Conservation (phyloP, 1,140 invertebrate species). For the Nomia melanderi region DNA sequence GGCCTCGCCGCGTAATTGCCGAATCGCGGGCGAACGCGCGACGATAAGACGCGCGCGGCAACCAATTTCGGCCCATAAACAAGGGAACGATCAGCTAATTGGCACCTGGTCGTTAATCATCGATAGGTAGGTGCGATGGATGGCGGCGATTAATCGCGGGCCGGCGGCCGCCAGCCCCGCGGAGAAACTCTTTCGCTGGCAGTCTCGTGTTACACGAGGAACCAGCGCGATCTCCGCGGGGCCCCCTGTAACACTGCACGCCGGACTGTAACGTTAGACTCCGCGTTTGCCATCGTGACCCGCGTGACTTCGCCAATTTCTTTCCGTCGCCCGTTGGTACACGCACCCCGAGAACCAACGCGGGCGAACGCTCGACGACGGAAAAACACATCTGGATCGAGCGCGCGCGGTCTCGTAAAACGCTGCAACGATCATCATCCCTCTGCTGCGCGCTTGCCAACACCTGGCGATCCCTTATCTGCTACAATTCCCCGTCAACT, state of each 20-base stretch:
- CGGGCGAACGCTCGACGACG: no score
- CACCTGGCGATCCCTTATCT: no score
- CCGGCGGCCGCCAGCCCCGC: not conserved
- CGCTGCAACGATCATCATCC: no score
- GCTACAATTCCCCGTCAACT: no score
- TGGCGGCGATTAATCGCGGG: conserved; percentile 36
- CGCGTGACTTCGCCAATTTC: not conserved
- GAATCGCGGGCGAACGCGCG: conserved; percentile 37
- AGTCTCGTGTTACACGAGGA: conserved; percentile 34
- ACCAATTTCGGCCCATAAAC: conserved; percentile 37
- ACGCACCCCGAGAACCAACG: not conserved
- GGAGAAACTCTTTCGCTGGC: conserved; percentile 26
- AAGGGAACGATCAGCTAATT: conserved; percentile 29
- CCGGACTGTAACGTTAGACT: conserved; percentile 37
- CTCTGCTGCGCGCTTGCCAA: no score
- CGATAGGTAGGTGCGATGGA: conserved; percentile 25
- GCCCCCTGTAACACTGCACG: conserved; percentile 37
- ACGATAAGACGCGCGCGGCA: conserved; percentile 41
- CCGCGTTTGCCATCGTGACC: not conserved
- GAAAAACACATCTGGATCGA: no score
- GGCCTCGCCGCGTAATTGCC: conserved; percentile 47
- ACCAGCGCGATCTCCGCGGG: conserved; percentile 8
- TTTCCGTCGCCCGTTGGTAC: not conserved
- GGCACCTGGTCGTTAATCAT: conserved; percentile 33
- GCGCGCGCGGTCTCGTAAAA: no score